Evolutionary conservation across 2,113 vertebrate genomes (phyloP).

Genomic region (Gavialis gangeticus): DNA sequence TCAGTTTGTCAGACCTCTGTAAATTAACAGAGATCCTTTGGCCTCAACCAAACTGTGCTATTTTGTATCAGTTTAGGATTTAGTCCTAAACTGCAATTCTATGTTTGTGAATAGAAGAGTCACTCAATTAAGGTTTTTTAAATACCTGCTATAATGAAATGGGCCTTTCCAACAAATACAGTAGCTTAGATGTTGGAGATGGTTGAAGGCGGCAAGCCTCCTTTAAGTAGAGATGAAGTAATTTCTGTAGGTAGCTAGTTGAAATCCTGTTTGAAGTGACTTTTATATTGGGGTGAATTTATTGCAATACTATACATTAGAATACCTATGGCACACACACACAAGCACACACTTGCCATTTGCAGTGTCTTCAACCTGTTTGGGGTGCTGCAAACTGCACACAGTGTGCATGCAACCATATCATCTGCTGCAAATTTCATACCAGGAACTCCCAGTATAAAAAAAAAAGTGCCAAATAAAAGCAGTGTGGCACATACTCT

Average conservation of each 20-base stretch:
- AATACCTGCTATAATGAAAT: neutral
- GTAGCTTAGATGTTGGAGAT: neutral
- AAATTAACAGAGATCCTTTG: neutral
- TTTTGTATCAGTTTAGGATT: neutral
- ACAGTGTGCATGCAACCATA: no score
- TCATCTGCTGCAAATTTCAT: no score
- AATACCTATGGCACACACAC: no score
- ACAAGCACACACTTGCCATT: no score
- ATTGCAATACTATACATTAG: neutral
- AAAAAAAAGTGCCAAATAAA: no score
- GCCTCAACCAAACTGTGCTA: neutral
- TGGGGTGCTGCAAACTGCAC: no score
- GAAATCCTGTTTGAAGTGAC: neutral
- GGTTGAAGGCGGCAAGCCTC: no score
- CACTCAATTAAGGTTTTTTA: neutral
- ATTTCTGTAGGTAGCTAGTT: neutral
- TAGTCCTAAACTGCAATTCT: neutral
- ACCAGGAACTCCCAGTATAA: no score
- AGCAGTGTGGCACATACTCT: no score
- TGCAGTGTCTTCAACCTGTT: no score
- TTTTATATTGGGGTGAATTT: neutral
- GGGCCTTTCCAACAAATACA: neutral
- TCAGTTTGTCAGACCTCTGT: neutral
- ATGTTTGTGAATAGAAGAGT: neutral
- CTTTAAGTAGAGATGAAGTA: no score